phyloP scores from a whole-genome alignment of 2,113 vertebrate genomes.

The Thermophis baileyi region DNA sequence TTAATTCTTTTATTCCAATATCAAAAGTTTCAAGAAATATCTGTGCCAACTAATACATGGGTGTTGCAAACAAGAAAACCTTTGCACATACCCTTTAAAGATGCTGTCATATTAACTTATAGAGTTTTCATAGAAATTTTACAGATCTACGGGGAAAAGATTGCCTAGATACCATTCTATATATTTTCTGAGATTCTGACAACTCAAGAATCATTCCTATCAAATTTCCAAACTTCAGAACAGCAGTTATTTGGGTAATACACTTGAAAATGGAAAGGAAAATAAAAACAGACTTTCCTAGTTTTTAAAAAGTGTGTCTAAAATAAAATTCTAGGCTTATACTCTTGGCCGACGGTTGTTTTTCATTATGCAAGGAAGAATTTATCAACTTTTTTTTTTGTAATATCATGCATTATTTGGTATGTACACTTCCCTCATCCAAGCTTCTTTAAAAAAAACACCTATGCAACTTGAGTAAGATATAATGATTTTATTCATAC shows the following conservation, averaged over 20 bases:
- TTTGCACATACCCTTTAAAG: not conserved
- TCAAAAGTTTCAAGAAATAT: not conserved
- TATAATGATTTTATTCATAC: not conserved
- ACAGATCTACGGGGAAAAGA: not conserved
- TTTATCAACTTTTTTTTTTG: not conserved
- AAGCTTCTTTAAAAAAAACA: not conserved
- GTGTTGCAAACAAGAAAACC: not conserved
- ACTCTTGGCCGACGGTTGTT: not conserved
- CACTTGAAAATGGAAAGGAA: not conserved
- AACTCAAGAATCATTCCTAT: not conserved
- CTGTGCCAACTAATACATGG: not conserved
- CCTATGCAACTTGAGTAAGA: not conserved
- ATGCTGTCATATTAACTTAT: not conserved
- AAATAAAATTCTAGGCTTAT: not conserved
- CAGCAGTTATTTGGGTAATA: not conserved
- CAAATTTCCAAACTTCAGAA: not conserved
- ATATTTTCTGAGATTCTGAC: not conserved
- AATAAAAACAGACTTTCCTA: not conserved
- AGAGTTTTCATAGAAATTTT: not conserved
- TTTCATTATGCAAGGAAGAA: not conserved
- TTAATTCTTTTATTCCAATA: not conserved
- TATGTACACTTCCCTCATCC: not conserved
- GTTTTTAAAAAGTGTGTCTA: not conserved
- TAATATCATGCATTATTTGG: not conserved
- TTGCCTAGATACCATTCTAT: not conserved